These are phyloP conservation scores for Tiliacea citrago DNA, from an alignment of 2,888 invertebrate species.

Conservation along the genomic window DNA sequence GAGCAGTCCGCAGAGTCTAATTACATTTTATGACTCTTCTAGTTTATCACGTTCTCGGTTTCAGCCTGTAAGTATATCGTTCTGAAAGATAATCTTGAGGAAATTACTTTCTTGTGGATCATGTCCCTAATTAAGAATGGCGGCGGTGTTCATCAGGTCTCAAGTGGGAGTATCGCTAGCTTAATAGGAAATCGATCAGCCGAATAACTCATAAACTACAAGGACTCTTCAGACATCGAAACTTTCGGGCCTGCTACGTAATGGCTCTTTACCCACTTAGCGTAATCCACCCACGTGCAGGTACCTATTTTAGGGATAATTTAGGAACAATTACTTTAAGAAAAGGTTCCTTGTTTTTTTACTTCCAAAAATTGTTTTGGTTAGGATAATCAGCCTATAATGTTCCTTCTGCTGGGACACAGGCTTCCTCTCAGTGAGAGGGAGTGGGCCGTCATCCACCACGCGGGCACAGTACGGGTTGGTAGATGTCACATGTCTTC, in stretches of 20 bases:
- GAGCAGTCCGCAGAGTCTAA: slow-evolving; percentile 39
- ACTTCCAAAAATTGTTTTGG: background rate
- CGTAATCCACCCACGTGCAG: background rate
- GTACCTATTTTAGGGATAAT: slow-evolving; percentile 16
- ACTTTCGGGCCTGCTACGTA: slow-evolving; percentile 36
- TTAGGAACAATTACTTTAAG: slow-evolving; percentile 4
- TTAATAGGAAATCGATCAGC: slow-evolving; percentile 82
- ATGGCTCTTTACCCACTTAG: slow-evolving; percentile 17
- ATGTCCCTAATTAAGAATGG: slow-evolving; percentile 85
- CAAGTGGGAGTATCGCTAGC: slow-evolving; percentile 73
- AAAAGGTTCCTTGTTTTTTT: slow-evolving; percentile 19
- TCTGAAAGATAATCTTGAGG: slow-evolving; percentile 76
- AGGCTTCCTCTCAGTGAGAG: too few relatives aligned
- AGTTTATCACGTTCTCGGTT: slow-evolving; percentile 70
- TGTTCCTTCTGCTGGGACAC: too few relatives aligned
- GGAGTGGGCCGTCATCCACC: too few relatives aligned
- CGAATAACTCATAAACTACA: slow-evolving; percentile 67
- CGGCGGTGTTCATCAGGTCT: slow-evolving; percentile 75
- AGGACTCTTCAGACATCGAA: slow-evolving; percentile 33
- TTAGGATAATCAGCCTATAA: too few relatives aligned
- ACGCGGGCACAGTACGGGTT: too few relatives aligned
- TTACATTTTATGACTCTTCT: slow-evolving; percentile 64
- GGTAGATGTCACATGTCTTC: too few relatives aligned
- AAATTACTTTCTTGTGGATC: slow-evolving; percentile 86
- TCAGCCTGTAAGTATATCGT: slow-evolving; percentile 66